Evolutionary conservation across 2,113 vertebrate genomes (phyloP), one percentile per base, ranked within the genome.

Genomic region (Tupaia chinensis): DNA sequence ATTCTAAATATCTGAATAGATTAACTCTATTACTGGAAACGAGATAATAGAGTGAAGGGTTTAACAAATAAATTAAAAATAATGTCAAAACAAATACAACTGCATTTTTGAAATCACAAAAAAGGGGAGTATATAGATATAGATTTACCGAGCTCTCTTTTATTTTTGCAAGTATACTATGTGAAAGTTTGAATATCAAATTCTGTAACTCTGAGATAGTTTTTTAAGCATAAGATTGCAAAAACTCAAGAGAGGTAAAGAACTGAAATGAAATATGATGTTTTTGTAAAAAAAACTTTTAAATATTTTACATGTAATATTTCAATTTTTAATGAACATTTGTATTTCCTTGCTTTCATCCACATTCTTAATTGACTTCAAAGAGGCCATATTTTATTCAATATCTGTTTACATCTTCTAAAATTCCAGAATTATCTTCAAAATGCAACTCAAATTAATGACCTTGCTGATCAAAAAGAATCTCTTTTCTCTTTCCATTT

Each of bases 401-500:
- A 66, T 95, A 56, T 20, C 61, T 89, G 95, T 97, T 98, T 97
- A 97, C 74, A 93, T 91, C 87, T 79, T 94, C 74, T 53, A 56
- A 95, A 95, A 34, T 60, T 95, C 92, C 87, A 95, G 74, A 84
- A 86, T 94, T 91, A 87, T 85, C 96, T 70, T 96, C 85, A 96
- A 81, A 91, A 87, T 92, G n/a, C 27, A 87, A 73, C 70, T 94
- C 79, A 87, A 81, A 83, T 34, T 84, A 74, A 74, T 92, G 53
- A 80, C 23, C 34, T 94, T 83, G 87, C 93, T 92, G 86, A 96
- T 93, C 73, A 95, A 96, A 94, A 95, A 89, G 86, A 95, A 81
- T 91, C 81, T 17, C 88, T 93, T 89, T 54, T 85, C 23, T n/a
- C 85, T 68, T 68, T 69, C 70, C 89, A 17, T 84, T 88, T 70